Conservation (phyloP, 2,888 invertebrate species). For the Rhimphoctona megacephalus region DNA sequence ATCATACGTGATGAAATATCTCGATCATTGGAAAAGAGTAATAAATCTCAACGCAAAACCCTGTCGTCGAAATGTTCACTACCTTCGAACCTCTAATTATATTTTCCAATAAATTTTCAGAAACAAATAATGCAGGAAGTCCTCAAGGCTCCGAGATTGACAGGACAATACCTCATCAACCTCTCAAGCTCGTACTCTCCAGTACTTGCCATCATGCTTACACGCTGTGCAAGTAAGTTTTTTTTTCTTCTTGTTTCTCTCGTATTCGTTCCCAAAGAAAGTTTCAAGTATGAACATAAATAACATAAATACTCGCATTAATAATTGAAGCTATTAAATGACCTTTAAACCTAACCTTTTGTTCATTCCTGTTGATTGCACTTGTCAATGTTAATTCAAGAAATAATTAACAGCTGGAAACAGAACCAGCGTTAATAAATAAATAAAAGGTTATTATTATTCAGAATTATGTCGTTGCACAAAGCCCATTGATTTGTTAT, state of each 20-base stretch:
- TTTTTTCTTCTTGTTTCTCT: not conserved
- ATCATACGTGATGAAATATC: no score
- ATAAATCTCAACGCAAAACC: not conserved
- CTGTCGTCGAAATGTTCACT: not conserved
- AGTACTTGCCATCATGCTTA: conserved; percentile 94
- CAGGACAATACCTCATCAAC: conserved; percentile 86
- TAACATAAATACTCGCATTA: no score
- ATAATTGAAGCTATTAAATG: no score
- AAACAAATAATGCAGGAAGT: conserved; percentile 60
- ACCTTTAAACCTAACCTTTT: no score
- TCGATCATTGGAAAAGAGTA: not conserved
- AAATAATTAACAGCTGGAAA: no score
- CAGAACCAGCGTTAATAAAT: no score
- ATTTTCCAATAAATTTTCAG: conserved; percentile 49
- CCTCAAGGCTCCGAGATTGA: conserved; percentile 83
- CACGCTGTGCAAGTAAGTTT: conserved; percentile 82
- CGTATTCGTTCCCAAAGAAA: not conserved
- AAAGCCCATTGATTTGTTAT: conserved; percentile 25
- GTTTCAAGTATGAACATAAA: no score
- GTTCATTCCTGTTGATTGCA: no score
- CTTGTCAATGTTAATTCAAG: no score
- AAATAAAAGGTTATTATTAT: no score
- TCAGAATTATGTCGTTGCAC: conserved; percentile 2
- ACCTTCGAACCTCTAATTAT: not conserved
- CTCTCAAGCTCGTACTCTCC: conserved; percentile 89